Base-by-base conservation (phyloP, 2,888 invertebrate genomes). In the Sisyra terminalis region DNA sequence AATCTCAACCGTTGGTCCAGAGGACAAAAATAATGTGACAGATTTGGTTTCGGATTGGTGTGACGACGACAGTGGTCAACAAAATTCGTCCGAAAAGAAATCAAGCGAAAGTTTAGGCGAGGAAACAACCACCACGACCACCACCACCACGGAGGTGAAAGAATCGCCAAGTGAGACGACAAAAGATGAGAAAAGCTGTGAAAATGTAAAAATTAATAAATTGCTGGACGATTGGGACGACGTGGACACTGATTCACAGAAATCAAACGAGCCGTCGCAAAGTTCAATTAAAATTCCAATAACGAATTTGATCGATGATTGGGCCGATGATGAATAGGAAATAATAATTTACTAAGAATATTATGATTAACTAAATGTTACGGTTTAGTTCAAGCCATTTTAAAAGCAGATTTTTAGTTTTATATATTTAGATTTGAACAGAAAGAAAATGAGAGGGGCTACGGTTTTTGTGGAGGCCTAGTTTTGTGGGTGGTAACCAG, bases 271-370 rank as follows among this genome's bases (percentile, higher is more conserved):
- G 39, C 48, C 50, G 29, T 52, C 48, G 9, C 53, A 53, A 40
- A 15, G 30, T 40, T 48, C 50, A 34, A 51, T 50, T 8, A 53
- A 50, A 17, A 57, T 54, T 43, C 55, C 58, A 13, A 62, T 64
- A 13, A 57, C 58, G 50, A 63, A 61, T 48, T 48, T 64, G 45
- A 63, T 64, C 50, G 60, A 60, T 45, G 64, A 64, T 52, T 64
- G 64, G 64, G 63, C 60, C 18, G 63, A 63, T 41, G 63, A 64
- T 38, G 61, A 62, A 6, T 59, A 59, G 24, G 24, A 24, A n/a
- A n/a, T 24, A 24, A 24, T 24, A 24, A 3, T 24, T 24, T 24
- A 24, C 3, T 7, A 3, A 24, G 3, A 24, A n/a, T n/a, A n/a
- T n/a, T n/a, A n/a, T n/a, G 24, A 24, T 24, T 7, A 24, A 24